Percentiles rank a stretch among this genome's conserved stretches.
Conservation (phyloP, 2,888 invertebrate genomes). For the Odontocerum albicorne region DNA sequence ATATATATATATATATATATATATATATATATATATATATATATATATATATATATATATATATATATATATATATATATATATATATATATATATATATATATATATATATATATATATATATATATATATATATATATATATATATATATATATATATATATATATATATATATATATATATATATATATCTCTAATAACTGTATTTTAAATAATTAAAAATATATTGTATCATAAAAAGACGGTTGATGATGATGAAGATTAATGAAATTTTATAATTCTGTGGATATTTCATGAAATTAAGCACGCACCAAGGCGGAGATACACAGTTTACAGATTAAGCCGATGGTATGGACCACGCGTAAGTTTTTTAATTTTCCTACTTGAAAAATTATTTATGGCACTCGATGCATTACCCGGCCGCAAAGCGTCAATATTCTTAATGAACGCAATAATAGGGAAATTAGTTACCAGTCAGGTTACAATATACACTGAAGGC, state of each 20-base stretch:
- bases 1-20: not conserved
- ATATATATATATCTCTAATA: too few species aligned
- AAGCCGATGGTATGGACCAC: too few species aligned
- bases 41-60: not conserved
- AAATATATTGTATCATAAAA: not conserved
- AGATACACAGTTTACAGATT: too few species aligned
- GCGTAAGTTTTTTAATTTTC: too few species aligned
- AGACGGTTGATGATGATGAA: too few species aligned
- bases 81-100: not conserved
- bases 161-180: not conserved
- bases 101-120: not conserved
- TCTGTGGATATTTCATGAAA: too few species aligned
- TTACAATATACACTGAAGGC: too few species aligned
- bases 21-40: not conserved
- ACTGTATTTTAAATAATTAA: not conserved
- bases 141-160: not conserved
- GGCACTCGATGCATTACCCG: too few species aligned
- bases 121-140: not conserved
- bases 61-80: not conserved
- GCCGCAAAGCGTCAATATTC: too few species aligned
- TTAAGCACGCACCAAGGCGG: too few species aligned
- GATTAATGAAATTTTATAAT: too few species aligned
- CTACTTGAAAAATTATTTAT: too few species aligned
- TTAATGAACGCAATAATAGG: constrained; percentile 6
- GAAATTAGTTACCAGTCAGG: constrained; percentile 7